Base-by-base conservation (phyloP, 2,888 invertebrate genomes). In the Gymnoscelis rufifasciata region DNA sequence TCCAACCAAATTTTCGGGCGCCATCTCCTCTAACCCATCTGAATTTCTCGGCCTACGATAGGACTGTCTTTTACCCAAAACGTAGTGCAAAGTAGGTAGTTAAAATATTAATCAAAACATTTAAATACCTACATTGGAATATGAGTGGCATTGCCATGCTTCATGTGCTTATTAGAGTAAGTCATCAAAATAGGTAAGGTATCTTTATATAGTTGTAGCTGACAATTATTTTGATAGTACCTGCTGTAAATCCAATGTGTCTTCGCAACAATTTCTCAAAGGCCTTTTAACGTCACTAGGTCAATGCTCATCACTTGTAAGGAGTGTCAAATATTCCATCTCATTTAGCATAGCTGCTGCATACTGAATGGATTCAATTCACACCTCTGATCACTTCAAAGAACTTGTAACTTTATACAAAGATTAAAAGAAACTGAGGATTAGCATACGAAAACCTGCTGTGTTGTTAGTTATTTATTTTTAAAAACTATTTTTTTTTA, bases 261-360 rank as follows among this genome's bases (percentile, higher is more conserved):
- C 4, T 7, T 5, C 14, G 15, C 35, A 35, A 15, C 3, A 19
- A 12, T 28, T 4, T 26, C 1, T 28, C 10, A 12, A 14, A 38
- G 11, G 30, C 24, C 30, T 43, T 46, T 40, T 40, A 30, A 30
- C 23, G 43, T 38, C 27, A 45, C 38, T 29, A 26, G 49, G 49
- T 49, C 44, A 49, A 49, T 38, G 49, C n/a, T 42, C 31, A 42
- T 14, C 13, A 19, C 14, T 31, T 4, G 26, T 48, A 42, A 38
- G 42, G 42, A 40, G 49, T 49, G 49, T 44, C 49, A 49, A 49
- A 49, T 40, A 40, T 37, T 40, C 42, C 26, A 23, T 35, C 35
- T 45, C 14, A 28, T 47, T 48, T 48, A 15, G 49, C 33, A 45
- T 45, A 14, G 38, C 45, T 44, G 31, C 44, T 29, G 37, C 33